Conservation (phyloP, 2,888 invertebrate genomes). For the Agrilus mali region DNA sequence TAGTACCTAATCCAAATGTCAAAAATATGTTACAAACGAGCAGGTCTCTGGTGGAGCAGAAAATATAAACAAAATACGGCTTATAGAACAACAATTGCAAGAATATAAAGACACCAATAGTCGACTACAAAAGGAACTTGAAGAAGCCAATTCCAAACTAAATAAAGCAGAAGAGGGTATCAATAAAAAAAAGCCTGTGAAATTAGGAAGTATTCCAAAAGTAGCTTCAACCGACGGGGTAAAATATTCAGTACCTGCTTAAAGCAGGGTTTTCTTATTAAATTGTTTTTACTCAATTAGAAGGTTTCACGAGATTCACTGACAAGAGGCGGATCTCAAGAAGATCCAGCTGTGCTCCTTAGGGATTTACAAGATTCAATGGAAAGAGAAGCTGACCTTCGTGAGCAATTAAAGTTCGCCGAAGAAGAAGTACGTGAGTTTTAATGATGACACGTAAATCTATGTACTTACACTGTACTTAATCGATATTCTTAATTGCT, state of each 20-base stretch:
- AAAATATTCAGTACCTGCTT: slow-evolving; percentile 13
- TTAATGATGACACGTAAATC: background rate
- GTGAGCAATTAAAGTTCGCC: slow-evolving; percentile 83
- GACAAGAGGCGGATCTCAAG: slow-evolving; percentile 66
- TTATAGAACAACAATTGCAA: slow-evolving; percentile 74
- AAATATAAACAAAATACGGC: slow-evolving; percentile 56
- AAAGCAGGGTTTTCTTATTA: slow-evolving; percentile 4
- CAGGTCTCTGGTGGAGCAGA: slow-evolving; percentile 43
- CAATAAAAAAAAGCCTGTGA: slow-evolving; percentile 44
- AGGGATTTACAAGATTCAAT: slow-evolving; percentile 83
- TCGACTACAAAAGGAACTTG: slow-evolving; percentile 57
- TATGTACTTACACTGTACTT: background rate
- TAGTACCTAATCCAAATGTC: background rate
- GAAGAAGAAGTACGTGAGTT: slow-evolving; percentile 68
- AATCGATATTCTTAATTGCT: slow-evolving; percentile 34
- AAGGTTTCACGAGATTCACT: slow-evolving; percentile 63
- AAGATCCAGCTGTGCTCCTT: slow-evolving; percentile 68
- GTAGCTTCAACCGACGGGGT: slow-evolving; percentile 49
- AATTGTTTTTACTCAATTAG: slow-evolving; percentile 23
- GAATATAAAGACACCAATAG: slow-evolving; percentile 64
- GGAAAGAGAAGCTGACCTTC: slow-evolving; percentile 85
- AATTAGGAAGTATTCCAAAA: slow-evolving; percentile 42
- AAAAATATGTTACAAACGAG: slow-evolving; percentile 9
- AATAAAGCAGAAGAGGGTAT: slow-evolving; percentile 26
- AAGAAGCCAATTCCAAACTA: slow-evolving; percentile 50